These are phyloP conservation scores for Pavo muticus DNA, from an alignment of 2,113 vertebrate species.

Conservation along the genomic window DNA sequence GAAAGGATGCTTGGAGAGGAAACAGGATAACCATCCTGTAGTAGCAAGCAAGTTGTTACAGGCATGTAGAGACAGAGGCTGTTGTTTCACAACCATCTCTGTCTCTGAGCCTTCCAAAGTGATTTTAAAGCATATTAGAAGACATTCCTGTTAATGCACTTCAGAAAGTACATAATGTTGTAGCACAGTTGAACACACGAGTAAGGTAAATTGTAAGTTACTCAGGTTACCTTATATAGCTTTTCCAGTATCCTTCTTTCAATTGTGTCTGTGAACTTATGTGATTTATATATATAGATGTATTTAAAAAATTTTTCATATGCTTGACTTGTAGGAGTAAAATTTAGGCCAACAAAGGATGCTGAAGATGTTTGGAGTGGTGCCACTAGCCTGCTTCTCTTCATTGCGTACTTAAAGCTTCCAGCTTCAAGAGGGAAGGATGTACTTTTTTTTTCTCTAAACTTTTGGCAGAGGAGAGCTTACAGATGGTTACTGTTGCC, in stretches of 20 bases:
- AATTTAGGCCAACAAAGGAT: not conserved
- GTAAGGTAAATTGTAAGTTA: not conserved
- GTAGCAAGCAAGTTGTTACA: not conserved
- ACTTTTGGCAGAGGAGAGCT: not conserved
- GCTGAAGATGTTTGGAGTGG: not conserved
- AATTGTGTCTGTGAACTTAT: not conserved
- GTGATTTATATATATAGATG: not conserved
- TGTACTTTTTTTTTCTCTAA: not conserved
- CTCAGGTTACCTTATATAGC: not conserved
- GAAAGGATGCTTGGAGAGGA: not conserved
- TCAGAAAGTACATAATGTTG: not conserved
- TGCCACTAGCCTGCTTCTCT: not conserved
- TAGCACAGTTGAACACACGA: not conserved
- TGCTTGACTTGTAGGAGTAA: conserved; percentile 29
- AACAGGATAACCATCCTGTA: not conserved
- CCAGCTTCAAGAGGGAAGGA: not conserved
- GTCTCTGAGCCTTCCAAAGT: not conserved
- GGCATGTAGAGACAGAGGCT: not conserved
- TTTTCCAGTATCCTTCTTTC: not conserved
- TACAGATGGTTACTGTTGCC: not conserved
- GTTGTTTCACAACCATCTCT: not conserved
- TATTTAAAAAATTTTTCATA: not conserved
- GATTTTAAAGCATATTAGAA: not conserved
- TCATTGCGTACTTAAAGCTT: not conserved
- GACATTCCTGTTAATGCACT: not conserved